A percentile compares a stretch with the other conserved stretches of the same genome.
phyloP scores from a whole-genome alignment of 2,888 invertebrate species.

The Adineta ricciae region DNA sequence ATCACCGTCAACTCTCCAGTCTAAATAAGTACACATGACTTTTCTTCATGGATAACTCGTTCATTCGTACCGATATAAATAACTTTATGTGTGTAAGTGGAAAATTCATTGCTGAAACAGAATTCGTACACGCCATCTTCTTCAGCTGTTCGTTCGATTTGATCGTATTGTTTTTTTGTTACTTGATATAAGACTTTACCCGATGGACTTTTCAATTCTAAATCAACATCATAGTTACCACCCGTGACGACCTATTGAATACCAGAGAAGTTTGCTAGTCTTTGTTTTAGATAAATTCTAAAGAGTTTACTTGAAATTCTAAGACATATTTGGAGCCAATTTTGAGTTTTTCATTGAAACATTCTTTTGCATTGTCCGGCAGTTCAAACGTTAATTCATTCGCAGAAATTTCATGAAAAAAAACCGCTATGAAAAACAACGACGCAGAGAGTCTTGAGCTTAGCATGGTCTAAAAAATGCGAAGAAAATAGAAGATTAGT shows the following conservation, averaged over 20 bases:
- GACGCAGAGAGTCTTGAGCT: not conserved
- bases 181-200: constrained; percentile 79
- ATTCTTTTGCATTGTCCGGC: constrained; percentile 90
- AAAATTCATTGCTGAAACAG: constrained; percentile 97
- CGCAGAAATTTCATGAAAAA: not conserved
- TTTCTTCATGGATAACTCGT: no score
- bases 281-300: no score
- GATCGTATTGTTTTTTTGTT: constrained; percentile 87
- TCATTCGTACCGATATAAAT: constrained; percentile 55
- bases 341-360: constrained; percentile 85
- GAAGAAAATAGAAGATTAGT: not conserved
- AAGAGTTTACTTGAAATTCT: constrained; percentile 70
- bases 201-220: constrained; percentile 73
- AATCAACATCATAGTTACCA: constrained; percentile 95
- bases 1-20: constrained; percentile 54
- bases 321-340: constrained; percentile 76
- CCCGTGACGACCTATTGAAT: constrained; percentile 67
- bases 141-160: constrained; percentile 65
- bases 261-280: not conserved
- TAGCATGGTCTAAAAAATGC: not conserved
- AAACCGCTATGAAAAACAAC: not conserved
- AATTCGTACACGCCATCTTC: constrained; percentile 67
- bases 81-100: constrained; percentile 92
- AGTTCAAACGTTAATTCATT: constrained; percentile 80
- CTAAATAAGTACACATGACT: no score